Percentiles rank a stretch among this genome's conserved stretches.
phyloP scores from a whole-genome alignment of 2,113 vertebrate species.

The Meriones unguiculatus region DNA sequence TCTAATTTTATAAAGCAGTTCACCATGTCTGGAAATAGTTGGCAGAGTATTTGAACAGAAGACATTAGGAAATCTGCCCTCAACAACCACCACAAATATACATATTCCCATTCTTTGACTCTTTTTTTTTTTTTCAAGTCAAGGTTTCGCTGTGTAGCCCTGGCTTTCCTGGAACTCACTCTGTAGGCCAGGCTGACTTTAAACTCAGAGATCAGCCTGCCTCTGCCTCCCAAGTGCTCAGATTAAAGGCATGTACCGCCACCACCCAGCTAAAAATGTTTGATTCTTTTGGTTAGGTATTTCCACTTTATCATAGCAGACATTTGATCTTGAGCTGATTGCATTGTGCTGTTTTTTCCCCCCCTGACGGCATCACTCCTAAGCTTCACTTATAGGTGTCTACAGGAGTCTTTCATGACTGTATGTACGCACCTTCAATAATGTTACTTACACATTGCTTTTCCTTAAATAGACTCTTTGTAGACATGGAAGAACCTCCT shows the following conservation, averaged over 20 bases:
- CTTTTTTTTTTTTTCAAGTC: background rate
- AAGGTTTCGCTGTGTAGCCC: background rate
- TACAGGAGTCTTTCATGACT: background rate
- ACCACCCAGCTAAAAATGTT: background rate
- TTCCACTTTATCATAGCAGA: background rate
- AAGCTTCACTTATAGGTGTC: background rate
- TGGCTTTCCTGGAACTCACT: background rate
- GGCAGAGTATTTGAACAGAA: background rate
- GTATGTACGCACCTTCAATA: background rate
- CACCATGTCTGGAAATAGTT: background rate
- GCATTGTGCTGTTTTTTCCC: background rate
- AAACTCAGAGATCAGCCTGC: background rate
- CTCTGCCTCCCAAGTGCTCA: background rate
- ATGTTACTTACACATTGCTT: background rate
- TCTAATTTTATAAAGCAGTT: background rate
- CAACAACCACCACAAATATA: background rate
- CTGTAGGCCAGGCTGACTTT: background rate
- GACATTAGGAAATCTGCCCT: background rate
- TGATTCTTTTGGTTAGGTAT: background rate
- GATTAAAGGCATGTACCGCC: background rate
- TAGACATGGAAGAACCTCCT: background rate
- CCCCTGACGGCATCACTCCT: background rate
- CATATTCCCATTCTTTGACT: background rate
- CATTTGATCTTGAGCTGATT: background rate
- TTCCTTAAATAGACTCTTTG: conserved; percentile 28